phyloP scores from a whole-genome alignment of 2,888 invertebrate species.

The Andrena minutula region DNA sequence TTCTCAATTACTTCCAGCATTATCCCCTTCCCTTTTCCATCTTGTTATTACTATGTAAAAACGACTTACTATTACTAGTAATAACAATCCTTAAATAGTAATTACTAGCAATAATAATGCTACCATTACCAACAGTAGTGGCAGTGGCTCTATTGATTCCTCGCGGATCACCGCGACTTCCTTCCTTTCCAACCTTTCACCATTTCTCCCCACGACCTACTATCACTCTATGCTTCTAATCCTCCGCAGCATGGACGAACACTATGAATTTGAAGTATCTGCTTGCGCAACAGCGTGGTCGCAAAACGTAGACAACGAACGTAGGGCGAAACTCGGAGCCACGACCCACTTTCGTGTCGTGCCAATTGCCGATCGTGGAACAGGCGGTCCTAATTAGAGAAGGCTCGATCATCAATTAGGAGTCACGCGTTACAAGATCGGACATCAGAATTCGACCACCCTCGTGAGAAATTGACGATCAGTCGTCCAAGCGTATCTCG shows the following conservation, averaged over 20 bases:
- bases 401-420: constrained; percentile 70
- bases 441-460: constrained; percentile 46
- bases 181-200: too few species aligned
- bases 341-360: constrained; percentile 76
- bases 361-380: constrained; percentile 73
- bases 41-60: too few species aligned
- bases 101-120: too few species aligned
- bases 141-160: too few species aligned
- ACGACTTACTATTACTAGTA: too few species aligned
- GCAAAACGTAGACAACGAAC: constrained; percentile 41
- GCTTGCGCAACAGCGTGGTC: constrained; percentile 57
- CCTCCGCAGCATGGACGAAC: constrained; percentile 30
- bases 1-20: too few species aligned
- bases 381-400: constrained; percentile 67
- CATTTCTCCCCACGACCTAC: too few species aligned
- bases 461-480: constrained; percentile 30
- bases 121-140: too few species aligned
- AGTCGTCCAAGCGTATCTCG: not conserved
- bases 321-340: constrained; percentile 67
- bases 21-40: too few species aligned
- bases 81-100: too few species aligned
- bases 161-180: too few species aligned
- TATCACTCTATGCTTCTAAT: constrained; percentile 17
- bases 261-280: constrained; percentile 64
- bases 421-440: constrained; percentile 48